Base-by-base conservation (phyloP, 2,113 vertebrate species). In the Aix galericulata region DNA sequence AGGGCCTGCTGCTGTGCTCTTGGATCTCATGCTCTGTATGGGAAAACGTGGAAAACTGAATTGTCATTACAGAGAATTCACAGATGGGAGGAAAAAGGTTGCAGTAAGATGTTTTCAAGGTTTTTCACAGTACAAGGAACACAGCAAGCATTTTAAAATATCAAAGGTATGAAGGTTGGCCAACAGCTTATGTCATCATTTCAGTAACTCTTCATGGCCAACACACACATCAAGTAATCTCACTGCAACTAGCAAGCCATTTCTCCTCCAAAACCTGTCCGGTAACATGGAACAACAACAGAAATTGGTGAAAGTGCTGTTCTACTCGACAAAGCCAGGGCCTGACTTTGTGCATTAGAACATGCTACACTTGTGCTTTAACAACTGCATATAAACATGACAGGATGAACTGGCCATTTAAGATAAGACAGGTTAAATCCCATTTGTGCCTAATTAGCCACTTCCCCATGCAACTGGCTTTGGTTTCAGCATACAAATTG, bases 371-470 rank as follows among this genome's bases (percentile, higher is more conserved):
- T n/a, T n/a, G 81, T 32, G 63, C 74, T 86, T 69, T 76, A 71
- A 55, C 20, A 77, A 58, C 63, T 34, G 32, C 34, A 8, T 0
- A 1, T 11, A 69, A 73, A 22, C 42, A 62, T 5, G 17, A 90
- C 94, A 95, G 96, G 95, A 95, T 95, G 93, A 91, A 89, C 59
- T 93, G 88, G 85, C 82, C 88, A 88, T 71, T 60, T 12, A 46
- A 85, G 93, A 95, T 94, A 95, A 97, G 26, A n/a, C 60, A 90
- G 88, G 82, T 93, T 90, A 91, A 94, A 93, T 83, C 80, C 52
- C 73, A 44, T 89, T 90, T 86, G 60, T 88, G 64, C 69, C 93
- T 91, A 72, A 94, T 95, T 81, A 97, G 80, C 82, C 82, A 83
- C 90, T 94, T 95, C 82, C 93, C 92, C 79, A 74, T 22, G n/a